Conservation (phyloP, 2,888 invertebrate genomes). For the Hemithea aestivaria region DNA sequence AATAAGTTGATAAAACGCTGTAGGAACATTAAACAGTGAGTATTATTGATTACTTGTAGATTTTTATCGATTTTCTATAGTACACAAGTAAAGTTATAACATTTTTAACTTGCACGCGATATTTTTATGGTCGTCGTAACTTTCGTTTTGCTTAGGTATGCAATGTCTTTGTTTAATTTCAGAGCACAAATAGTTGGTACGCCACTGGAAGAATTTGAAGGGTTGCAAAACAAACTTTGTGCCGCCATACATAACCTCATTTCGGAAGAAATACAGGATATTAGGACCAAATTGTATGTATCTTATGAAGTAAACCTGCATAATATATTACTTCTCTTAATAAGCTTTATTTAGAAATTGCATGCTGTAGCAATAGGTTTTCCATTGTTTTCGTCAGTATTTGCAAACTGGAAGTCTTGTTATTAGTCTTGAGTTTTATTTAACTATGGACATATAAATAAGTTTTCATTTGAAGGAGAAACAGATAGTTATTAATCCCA, state of each 20-base stretch:
- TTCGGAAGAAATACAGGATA: constrained; percentile 58
- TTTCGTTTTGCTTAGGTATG: constrained; percentile 7
- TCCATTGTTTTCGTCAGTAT: no score
- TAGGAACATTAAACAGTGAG: constrained; percentile 71
- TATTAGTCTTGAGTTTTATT: no score
- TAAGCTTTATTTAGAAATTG: no score
- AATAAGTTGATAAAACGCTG: constrained; percentile 75
- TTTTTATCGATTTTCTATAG: constrained; percentile 18
- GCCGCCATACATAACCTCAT: constrained; percentile 61
- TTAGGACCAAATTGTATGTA: constrained; percentile 64
- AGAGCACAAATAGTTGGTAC: constrained; percentile 66
- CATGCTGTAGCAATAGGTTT: no score
- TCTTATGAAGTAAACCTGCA: no score
- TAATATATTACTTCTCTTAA: no score
- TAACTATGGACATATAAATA: no score
- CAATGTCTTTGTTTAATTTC: constrained; percentile 28
- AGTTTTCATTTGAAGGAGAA: no score
- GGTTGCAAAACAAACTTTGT: constrained; percentile 59
- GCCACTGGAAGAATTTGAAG: constrained; percentile 63
- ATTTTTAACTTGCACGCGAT: no score
- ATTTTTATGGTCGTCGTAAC: background rate
- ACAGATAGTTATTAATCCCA: no score
- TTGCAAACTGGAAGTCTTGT: no score
- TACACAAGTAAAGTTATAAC: background rate
- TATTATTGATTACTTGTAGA: constrained; percentile 32